Evolutionary conservation across 2,113 vertebrate genomes (phyloP).

Genomic region (Hippocampus abdominalis): DNA sequence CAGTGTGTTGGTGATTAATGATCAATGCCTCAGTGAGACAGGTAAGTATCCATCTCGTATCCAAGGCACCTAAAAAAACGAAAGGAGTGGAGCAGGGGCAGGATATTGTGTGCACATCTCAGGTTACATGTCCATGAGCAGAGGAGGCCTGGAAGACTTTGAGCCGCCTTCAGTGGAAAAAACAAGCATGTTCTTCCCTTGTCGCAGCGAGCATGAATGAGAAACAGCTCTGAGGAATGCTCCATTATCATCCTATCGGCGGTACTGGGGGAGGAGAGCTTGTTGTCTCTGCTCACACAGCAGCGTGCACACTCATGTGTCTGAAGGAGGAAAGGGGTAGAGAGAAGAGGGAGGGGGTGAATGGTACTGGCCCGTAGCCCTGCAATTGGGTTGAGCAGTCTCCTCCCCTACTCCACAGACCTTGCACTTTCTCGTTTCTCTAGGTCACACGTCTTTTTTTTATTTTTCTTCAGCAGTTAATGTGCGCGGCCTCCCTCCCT

Average conservation of each 20-base stretch:
- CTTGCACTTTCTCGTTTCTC: slow-evolving; percentile 69
- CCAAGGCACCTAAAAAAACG: slow-evolving; percentile 30
- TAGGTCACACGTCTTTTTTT: slow-evolving; percentile 66
- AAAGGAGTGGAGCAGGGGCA: slow-evolving; percentile 38
- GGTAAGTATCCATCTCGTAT: slow-evolving; percentile 44
- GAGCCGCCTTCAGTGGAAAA: slow-evolving; percentile 44
- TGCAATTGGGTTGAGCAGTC: slow-evolving; percentile 45
- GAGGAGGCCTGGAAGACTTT: slow-evolving; percentile 35
- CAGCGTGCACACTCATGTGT: slow-evolving; percentile 54
- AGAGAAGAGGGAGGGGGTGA: background rate
- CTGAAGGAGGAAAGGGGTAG: slow-evolving; percentile 26
- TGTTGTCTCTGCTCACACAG: slow-evolving; percentile 42
- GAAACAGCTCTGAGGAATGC: slow-evolving; percentile 65
- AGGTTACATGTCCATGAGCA: slow-evolving; percentile 55
- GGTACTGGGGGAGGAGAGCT: slow-evolving; percentile 56
- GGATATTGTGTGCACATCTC: slow-evolving; percentile 44
- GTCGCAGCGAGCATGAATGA: slow-evolving; percentile 65
- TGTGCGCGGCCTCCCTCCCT: slow-evolving; percentile 55
- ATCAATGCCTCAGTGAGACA: slow-evolving; percentile 24
- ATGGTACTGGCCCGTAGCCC: slow-evolving; percentile 55
- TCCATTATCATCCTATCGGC: slow-evolving; percentile 66
- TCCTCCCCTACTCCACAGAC: slow-evolving; percentile 54
- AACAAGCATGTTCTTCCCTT: slow-evolving; percentile 54
- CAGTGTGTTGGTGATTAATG: slow-evolving; percentile 12
- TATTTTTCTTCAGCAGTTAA: slow-evolving; percentile 71